A percentile compares a stretch with the other conserved stretches of the same genome.
phyloP scores from a whole-genome alignment of 2,888 invertebrate genomes.

The Mythimna impura region DNA sequence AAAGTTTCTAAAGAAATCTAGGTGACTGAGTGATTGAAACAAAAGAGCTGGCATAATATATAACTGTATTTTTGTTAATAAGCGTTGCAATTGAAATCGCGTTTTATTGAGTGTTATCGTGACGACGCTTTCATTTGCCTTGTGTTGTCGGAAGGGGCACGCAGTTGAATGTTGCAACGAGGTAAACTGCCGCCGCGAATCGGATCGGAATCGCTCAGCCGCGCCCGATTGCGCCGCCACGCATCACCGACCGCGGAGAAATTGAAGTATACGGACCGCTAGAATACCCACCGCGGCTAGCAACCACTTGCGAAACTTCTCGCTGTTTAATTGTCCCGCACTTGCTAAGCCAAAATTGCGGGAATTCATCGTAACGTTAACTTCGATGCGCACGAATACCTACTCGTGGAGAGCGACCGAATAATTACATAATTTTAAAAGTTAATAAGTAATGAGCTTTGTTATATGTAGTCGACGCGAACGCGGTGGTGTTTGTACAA shows the following conservation, averaged over 20 bases:
- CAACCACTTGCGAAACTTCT: conserved; percentile 87
- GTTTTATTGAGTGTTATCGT: conserved; percentile 67
- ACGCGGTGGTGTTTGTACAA: conserved; percentile 76
- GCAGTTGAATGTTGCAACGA: conserved; percentile 81
- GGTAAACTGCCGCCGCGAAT: conserved; percentile 81
- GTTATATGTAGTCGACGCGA: conserved; percentile 66
- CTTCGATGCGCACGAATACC: conserved; percentile 78
- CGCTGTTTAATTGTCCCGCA: conserved; percentile 80
- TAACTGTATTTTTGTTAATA: conserved; percentile 57
- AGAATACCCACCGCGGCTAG: conserved; percentile 76
- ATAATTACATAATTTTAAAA: conserved; percentile 74
- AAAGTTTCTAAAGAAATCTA: conserved; percentile 18
- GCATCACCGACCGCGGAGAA: conserved; percentile 86
- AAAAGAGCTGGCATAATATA: conserved; percentile 4
- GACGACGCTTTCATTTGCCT: conserved; percentile 77
- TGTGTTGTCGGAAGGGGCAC: conserved; percentile 78
- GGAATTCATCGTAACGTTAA: conserved; percentile 77
- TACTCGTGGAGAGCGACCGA: conserved; percentile 67
- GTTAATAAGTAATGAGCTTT: conserved; percentile 73
- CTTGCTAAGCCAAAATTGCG: conserved; percentile 74
- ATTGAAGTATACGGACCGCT: conserved; percentile 86
- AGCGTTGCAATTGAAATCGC: conserved; percentile 65
- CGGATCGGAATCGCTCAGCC: conserved; percentile 87
- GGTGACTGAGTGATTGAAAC: conserved; percentile 12
- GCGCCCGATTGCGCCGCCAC: conserved; percentile 88